Percentiles rank a stretch among this genome's conserved stretches.
phyloP scores from a whole-genome alignment of 2,888 invertebrate species.

The Cheilosia pagana region DNA sequence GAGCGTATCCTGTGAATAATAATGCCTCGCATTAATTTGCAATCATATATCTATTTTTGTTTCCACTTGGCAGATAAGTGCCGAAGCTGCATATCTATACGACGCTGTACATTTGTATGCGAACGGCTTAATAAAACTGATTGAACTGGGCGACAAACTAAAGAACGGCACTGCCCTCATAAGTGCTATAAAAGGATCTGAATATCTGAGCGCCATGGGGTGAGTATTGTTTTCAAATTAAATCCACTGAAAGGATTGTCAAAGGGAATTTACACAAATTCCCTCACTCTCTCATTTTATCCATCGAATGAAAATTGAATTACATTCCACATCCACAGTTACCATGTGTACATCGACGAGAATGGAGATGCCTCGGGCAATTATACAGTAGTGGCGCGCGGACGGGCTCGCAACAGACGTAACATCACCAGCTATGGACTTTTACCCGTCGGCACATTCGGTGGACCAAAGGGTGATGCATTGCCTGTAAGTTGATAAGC shows the following conservation, averaged over 20 bases:
- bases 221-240: constrained; percentile 82
- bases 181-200: constrained; percentile 89
- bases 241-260: no score
- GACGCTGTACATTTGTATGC: constrained; percentile 97
- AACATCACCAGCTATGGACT: constrained; percentile 86
- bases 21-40: constrained; percentile 35
- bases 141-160: constrained; percentile 88
- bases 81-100: constrained; percentile 96
- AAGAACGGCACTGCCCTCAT: constrained; percentile 93
- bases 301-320: constrained; percentile 4
- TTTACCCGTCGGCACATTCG: constrained; percentile 91
- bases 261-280: not conserved
- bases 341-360: constrained; percentile 95
- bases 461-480: constrained; percentile 85
- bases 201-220: constrained; percentile 94
- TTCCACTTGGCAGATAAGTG: constrained; percentile 87
- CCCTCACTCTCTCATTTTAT: not conserved
- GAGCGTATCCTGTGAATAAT: constrained; percentile 29
- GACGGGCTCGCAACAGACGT: constrained; percentile 81
- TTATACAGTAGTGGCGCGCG: constrained; percentile 91
- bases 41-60: constrained; percentile 4
- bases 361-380: constrained; percentile 97
- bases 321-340: constrained; percentile 84
- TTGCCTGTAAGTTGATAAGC: constrained; percentile 88
- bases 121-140: constrained; percentile 89